Evolutionary conservation across 2,888 invertebrate species (phyloP).

Genomic region (Aleiodes leptofemur): DNA sequence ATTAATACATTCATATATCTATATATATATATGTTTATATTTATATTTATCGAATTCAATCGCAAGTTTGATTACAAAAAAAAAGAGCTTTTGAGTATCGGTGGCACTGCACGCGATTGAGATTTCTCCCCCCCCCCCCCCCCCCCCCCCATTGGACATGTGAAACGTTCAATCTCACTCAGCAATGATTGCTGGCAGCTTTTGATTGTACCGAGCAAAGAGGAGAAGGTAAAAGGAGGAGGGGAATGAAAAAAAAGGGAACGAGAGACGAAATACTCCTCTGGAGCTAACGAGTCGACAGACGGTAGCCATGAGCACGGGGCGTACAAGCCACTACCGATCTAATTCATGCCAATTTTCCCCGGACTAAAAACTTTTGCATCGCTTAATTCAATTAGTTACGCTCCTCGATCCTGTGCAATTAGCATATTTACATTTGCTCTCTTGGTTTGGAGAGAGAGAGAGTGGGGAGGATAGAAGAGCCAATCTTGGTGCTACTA

Average conservation of each 20-base stretch:
- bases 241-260: background rate
- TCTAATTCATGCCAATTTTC: conserved; percentile 65
- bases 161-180: conserved; percentile 54
- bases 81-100: conserved; percentile 11
- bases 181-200: conserved; percentile 26
- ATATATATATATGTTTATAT: too few species aligned
- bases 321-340: conserved; percentile 47
- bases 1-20: conserved; percentile 43
- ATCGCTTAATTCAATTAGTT: conserved; percentile 66
- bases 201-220: background rate
- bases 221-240: background rate
- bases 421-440: conserved; percentile 64
- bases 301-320: conserved; percentile 1
- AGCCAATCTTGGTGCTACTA: conserved; percentile 35
- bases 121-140: background rate
- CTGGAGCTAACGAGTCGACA: conserved; percentile 26
- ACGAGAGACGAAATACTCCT: conserved; percentile 1
- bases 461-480: too few species aligned
- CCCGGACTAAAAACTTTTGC: conserved; percentile 61
- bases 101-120: conserved; percentile 18
- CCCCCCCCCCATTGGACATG: background rate
- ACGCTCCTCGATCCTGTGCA: conserved; percentile 58
- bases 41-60: background rate
- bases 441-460: conserved; percentile 30
- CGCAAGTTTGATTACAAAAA: background rate